Evolutionary conservation across 2,797 vertebrate species (phyloP), one percentile per base, ranked within the genome.

Genomic region (Thalassophryne amazonica): DNA sequence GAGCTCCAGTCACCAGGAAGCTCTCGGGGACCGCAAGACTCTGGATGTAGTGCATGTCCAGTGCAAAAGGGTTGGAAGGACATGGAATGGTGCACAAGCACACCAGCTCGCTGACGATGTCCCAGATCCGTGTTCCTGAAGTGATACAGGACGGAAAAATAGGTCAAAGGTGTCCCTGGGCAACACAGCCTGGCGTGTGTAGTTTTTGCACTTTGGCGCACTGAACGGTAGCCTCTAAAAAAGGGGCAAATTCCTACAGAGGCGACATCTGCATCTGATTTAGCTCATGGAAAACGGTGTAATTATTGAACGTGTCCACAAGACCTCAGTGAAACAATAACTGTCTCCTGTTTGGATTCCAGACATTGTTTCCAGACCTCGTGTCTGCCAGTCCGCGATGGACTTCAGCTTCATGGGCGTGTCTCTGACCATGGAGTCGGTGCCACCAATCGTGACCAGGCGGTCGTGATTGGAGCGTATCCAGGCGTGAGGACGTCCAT

Each of bases 401-500:
- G 90, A 91, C 77, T 88, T 91, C 31, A 92, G 90, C 21, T 89
- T 91, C 83, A 92, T 87, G 25, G 91, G 89, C 19, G 89, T 92
- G 75, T 92, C 91, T 60, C 73, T 88, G 37, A 92, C 83, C 79
- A 89, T 67, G 0, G 86, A 90, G 19, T 91, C 86, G 1, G 83
- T 82, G 51, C 91, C 89, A 1, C 89, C 88, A 14, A 90, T 88
- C 64, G 80, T 90, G 47, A 90, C 87, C 57, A 92, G 84, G 15
- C 90, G 89, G 66, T 92, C 89, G 29, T 92, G 92, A 56, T 92
- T 92, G 76, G 92, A 92, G 62, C 92, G 87, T 15, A 92, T 92
- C 91, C 92, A 93, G 40, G 90, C 86, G 43, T 92, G 84, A 24
- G 89, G 89, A 3, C 88, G 88, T 1, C 89, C 89, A 29, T 92